Percentiles rank a stretch among this genome's conserved stretches.
Evolutionary conservation across 2,888 invertebrate genomes (phyloP).

Genomic region (Hyppa rectilinea): DNA sequence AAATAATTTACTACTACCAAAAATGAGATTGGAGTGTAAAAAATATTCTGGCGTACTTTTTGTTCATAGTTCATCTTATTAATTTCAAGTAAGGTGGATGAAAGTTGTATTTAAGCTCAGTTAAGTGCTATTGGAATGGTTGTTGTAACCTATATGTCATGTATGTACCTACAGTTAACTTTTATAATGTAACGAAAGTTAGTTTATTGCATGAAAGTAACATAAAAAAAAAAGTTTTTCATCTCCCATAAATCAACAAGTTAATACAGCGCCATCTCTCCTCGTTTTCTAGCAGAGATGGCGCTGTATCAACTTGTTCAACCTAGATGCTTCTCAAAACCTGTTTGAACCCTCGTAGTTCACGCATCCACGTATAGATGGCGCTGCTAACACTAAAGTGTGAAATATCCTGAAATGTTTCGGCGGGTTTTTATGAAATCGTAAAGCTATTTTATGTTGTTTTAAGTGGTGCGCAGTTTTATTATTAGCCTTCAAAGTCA

Average conservation of each 20-base stretch:
- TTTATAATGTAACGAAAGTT: neutral
- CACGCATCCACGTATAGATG: slow-evolving; percentile 10
- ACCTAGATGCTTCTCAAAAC: neutral
- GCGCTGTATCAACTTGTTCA: slow-evolving; percentile 13
- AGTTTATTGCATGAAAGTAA: no score
- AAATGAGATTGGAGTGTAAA: neutral
- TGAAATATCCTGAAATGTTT: neutral
- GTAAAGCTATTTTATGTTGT: neutral
- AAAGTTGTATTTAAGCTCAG: neutral
- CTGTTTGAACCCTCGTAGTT: neutral
- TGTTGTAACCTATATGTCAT: neutral
- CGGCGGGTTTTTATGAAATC: neutral
- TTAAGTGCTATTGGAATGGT: neutral
- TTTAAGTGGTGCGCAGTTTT: no score
- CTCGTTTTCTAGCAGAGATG: no score
- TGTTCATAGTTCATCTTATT: neutral
- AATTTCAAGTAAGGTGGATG: neutral
- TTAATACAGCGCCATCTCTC: no score
- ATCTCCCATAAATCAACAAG: neutral
- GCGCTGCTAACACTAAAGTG: neutral
- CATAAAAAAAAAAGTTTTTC: neutral
- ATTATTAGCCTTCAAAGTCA: no score
- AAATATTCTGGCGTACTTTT: neutral
- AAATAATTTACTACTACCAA: no score
- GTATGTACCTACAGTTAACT: neutral